Conservation (phyloP, 2,113 vertebrate genomes). For the Caranx melampygus region DNA sequence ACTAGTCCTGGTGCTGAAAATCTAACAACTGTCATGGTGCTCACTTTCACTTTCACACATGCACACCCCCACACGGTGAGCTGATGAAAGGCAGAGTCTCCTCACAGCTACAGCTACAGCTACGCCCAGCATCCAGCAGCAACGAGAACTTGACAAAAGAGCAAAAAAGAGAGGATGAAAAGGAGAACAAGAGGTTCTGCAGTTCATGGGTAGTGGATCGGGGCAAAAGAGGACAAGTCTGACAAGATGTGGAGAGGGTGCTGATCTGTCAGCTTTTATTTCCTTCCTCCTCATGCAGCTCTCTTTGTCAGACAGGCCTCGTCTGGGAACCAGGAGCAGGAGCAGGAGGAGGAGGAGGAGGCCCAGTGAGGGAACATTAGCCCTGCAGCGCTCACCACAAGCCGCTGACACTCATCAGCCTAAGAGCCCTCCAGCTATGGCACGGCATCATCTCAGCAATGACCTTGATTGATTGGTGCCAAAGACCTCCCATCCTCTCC, state of each 20-base stretch:
- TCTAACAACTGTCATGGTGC: constrained; percentile 17
- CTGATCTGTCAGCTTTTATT: constrained; percentile 71
- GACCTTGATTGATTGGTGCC: constrained; percentile 81
- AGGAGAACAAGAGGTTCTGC: constrained; percentile 42
- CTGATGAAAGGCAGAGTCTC: constrained; percentile 36
- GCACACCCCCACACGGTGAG: constrained; percentile 11
- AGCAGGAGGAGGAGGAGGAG: constrained; percentile 21
- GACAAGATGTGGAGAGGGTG: constrained; percentile 64
- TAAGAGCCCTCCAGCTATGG: constrained; percentile 67
- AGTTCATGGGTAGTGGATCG: constrained; percentile 42
- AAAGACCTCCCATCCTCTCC: constrained; percentile 50
- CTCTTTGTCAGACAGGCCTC: constrained; percentile 63
- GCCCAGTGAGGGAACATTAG: constrained; percentile 55
- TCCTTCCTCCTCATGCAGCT: constrained; percentile 55
- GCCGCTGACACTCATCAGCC: constrained; percentile 72
- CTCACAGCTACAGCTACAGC: not conserved
- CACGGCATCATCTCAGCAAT: constrained; percentile 57
- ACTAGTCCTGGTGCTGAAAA: not conserved
- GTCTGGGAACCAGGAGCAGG: constrained; percentile 33
- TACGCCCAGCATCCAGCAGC: not conserved
- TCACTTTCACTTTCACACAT: constrained; percentile 4
- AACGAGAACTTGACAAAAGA: constrained; percentile 10
- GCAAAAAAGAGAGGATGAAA: not conserved
- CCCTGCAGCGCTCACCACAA: constrained; percentile 58
- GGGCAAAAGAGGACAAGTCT: constrained; percentile 63